Evolutionary conservation across 2,113 vertebrate genomes (phyloP).

Genomic region (Procapra przewalskii): DNA sequence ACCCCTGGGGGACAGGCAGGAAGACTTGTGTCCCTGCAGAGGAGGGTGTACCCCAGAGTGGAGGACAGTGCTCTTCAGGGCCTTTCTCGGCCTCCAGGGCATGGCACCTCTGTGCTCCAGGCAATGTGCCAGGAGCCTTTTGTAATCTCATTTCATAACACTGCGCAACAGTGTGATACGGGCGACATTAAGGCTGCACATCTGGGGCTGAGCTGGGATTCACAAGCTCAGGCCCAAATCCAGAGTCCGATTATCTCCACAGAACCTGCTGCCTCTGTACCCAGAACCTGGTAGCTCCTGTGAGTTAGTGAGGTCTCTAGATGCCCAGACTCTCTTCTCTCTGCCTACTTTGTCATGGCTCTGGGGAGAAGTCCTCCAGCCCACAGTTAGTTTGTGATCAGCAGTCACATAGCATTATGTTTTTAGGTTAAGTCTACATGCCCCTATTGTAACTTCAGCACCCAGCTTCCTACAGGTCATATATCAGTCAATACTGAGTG

Average conservation of each 20-base stretch:
- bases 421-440: neutral
- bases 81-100: too few relatives aligned
- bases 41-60: rapidly evolving
- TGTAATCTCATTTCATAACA: neutral
- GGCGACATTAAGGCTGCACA: too few relatives aligned
- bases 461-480: neutral
- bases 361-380: neutral
- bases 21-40: neutral
- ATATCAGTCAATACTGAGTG: neutral
- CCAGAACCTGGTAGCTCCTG: neutral
- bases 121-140: neutral
- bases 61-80: neutral
- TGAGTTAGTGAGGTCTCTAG: neutral
- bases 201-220: neutral
- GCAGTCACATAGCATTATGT: neutral
- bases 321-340: neutral
- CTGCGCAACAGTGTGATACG: too few relatives aligned
- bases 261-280: neutral
- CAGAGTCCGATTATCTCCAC: neutral
- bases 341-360: neutral
- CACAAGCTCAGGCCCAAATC: neutral
- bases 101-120: neutral
- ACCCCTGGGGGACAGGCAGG: neutral
- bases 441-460: neutral
- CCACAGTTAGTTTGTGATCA: neutral